phyloP scores from a whole-genome alignment of 1,140 invertebrate genomes.

The Anastrepha ludens region DNA sequence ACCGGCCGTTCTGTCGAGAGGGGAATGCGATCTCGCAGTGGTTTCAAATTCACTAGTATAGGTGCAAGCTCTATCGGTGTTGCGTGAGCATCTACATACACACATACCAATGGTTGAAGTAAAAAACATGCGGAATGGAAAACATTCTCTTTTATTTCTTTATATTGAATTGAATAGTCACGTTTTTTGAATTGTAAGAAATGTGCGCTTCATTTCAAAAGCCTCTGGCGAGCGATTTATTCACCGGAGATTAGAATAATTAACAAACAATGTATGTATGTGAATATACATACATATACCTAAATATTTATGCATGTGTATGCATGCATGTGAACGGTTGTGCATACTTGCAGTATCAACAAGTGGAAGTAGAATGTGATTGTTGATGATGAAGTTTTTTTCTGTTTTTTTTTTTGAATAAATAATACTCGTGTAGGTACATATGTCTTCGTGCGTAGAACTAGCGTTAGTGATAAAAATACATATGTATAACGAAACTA shows the following conservation, averaged over 20 bases:
- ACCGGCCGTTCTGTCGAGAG: no score
- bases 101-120: not conserved
- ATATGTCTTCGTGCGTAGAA: no score
- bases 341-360: not conserved
- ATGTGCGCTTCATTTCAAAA: not conserved
- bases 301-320: not conserved
- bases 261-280: not conserved
- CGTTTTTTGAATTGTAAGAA: conserved; percentile 22
- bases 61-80: not conserved
- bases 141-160: not conserved
- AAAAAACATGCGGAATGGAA: not conserved
- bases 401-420: no score
- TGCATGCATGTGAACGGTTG: not conserved
- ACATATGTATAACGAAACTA: no score
- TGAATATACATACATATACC: conserved; percentile 10
- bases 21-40: not conserved
- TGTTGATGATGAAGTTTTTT: no score
- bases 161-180: conserved; percentile 24
- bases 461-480: no score
- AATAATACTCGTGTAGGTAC: no score
- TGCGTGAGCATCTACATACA: not conserved
- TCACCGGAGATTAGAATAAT: not conserved
- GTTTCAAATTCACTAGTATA: not conserved
- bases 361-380: not conserved
- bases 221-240: conserved; percentile 8